Percentiles rank a stretch among this genome's conserved stretches.
These are phyloP conservation scores for Tokudaia muenninki DNA, from an alignment of 2,797 vertebrate species.

Conservation along the genomic window DNA sequence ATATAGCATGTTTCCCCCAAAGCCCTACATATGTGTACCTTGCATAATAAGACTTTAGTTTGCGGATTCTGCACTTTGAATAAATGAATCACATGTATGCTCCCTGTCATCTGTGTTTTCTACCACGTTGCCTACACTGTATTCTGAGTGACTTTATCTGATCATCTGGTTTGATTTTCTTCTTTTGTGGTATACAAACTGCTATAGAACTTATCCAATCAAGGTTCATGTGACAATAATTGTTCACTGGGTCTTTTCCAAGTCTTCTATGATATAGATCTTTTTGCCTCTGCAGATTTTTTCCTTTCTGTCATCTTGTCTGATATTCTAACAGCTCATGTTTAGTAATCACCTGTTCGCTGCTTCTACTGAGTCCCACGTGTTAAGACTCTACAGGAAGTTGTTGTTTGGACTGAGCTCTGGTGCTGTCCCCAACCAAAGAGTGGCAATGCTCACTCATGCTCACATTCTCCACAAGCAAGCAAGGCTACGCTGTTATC, in stretches of 20 bases:
- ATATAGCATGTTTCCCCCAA: background rate
- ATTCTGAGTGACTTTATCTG: constrained; percentile 35
- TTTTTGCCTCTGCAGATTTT: background rate
- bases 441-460: background rate
- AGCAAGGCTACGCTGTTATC: background rate
- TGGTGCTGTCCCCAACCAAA: background rate
- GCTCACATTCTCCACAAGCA: background rate
- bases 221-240: constrained; percentile 26
- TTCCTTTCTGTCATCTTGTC: background rate
- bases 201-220: background rate
- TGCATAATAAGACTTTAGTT: background rate
- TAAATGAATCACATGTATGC: background rate
- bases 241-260: constrained; percentile 44
- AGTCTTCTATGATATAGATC: constrained; percentile 46
- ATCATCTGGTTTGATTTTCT: constrained; percentile 22
- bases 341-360: background rate
- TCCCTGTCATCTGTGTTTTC: constrained; percentile 26
- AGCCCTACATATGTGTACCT: background rate
- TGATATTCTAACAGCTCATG: constrained; percentile 23
- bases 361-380: constrained; percentile 11
- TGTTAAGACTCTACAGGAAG: background rate
- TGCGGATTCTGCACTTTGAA: constrained; percentile 31
- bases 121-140: background rate
- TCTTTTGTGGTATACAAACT: constrained; percentile 13
- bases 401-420: background rate